phyloP scores from a whole-genome alignment of 1,140 invertebrate genomes.

The Papilio helenus region DNA sequence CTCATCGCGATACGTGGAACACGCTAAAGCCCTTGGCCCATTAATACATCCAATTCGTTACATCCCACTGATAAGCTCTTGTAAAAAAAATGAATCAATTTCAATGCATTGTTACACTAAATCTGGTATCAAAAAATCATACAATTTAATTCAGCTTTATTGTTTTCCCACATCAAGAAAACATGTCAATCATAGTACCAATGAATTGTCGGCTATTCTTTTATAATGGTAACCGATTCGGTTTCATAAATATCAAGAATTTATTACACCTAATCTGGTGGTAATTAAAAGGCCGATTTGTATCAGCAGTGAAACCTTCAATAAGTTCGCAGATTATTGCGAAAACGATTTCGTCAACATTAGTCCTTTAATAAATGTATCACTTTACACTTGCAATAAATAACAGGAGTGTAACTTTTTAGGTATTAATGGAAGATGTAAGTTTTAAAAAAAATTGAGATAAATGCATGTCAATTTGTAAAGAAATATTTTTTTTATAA shows the following conservation, averaged over 20 bases:
- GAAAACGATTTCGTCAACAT: background rate
- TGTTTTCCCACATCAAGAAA: slow-evolving; percentile 10
- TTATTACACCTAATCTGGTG: background rate
- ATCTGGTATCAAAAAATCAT: background rate
- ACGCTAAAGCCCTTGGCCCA: slow-evolving; percentile 58
- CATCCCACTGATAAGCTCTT: slow-evolving; percentile 51
- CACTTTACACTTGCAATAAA: background rate
- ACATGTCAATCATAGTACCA: background rate
- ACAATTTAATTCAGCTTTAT: background rate
- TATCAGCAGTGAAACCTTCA: slow-evolving; percentile 4
- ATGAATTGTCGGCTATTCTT: background rate
- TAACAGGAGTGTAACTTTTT: background rate
- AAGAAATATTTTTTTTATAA: slow-evolving; percentile 31
- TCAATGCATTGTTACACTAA: background rate
- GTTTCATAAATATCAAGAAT: slow-evolving; percentile 31
- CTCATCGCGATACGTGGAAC: slow-evolving; percentile 48
- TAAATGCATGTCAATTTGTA: slow-evolving; percentile 21
- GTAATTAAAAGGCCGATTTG: slow-evolving; percentile 26
- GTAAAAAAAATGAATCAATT: slow-evolving; percentile 5
- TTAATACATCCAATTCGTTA: slow-evolving; percentile 46
- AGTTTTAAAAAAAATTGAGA: background rate
- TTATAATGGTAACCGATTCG: background rate
- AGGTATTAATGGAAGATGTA: background rate
- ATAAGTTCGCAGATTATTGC: background rate
- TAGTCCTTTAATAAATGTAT: background rate